Percentiles rank a stretch among this genome's conserved stretches.
phyloP scores from a whole-genome alignment of 2,113 vertebrate species.

The Salvator merianae region DNA sequence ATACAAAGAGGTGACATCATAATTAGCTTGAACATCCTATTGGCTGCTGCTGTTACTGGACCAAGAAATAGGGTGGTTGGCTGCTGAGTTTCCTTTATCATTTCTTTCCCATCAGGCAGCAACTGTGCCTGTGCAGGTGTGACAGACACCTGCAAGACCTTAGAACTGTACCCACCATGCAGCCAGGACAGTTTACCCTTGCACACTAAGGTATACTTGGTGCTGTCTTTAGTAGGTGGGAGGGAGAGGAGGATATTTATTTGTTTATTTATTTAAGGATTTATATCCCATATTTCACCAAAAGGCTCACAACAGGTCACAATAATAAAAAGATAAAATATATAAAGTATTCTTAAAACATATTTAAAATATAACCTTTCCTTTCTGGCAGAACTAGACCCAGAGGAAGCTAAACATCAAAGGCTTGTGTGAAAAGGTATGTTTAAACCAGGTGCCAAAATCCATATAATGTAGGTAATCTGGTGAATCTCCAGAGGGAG shows the following conservation, averaged over 20 bases:
- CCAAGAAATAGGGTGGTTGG: neutral
- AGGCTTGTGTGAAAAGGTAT: too few relatives aligned
- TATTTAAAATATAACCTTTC: too few relatives aligned
- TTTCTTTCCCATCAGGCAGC: slow-evolving; percentile 5
- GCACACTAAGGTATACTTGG: slow-evolving; percentile 5
- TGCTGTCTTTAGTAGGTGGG: neutral
- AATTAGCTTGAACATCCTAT: slow-evolving; percentile 23
- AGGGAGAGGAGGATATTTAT: neutral
- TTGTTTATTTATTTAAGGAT: too few relatives aligned
- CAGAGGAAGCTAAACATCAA: too few relatives aligned
- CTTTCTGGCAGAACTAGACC: too few relatives aligned
- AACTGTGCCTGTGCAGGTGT: slow-evolving; percentile 15
- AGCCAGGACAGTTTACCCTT: slow-evolving; percentile 20
- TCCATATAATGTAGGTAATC: too few relatives aligned
- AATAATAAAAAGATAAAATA: too few relatives aligned
- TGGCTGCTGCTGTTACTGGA: slow-evolving; percentile 9
- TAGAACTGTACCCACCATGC: slow-evolving; percentile 22
- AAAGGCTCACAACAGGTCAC: too few relatives aligned
- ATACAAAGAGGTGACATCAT: slow-evolving; percentile 28
- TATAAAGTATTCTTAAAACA: too few relatives aligned
- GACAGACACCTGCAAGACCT: slow-evolving; percentile 4
- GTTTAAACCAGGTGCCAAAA: too few relatives aligned
- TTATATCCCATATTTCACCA: too few relatives aligned
- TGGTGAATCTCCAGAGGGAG: too few relatives aligned
- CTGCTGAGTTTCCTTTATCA: neutral